Conservation (phyloP, 2,888 invertebrate genomes). For the Cheilosia vernalis region DNA sequence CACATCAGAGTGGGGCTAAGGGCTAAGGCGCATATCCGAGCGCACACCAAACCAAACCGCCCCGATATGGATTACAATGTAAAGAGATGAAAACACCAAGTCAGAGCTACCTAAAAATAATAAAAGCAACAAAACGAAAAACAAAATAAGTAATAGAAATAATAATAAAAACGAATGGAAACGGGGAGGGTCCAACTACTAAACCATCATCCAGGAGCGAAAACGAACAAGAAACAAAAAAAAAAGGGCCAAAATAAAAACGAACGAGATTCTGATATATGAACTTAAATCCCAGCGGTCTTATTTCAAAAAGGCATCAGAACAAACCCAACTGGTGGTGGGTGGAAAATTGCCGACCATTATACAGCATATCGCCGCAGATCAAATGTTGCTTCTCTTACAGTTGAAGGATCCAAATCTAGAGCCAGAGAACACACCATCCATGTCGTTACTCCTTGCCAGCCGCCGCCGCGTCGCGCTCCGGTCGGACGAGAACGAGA, state of each 20-base stretch:
- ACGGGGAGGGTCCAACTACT: constrained; percentile 49
- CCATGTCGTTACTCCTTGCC: constrained; percentile 23
- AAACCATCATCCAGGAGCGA: constrained; percentile 44
- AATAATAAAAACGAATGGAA: constrained; percentile 73
- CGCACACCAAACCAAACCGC: constrained; percentile 8
- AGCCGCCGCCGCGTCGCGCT: neutral
- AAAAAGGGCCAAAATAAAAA: constrained; percentile 52
- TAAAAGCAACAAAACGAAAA: constrained; percentile 10
- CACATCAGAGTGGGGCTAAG: constrained; percentile 52
- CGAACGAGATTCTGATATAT: constrained; percentile 72
- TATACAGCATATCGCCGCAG: constrained; percentile 71
- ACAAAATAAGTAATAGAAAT: constrained; percentile 59
- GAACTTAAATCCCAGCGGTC: constrained; percentile 76
- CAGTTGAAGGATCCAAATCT: constrained; percentile 38
- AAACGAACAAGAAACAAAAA: neutral
- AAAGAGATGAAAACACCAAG: constrained; percentile 52
- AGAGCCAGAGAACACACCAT: constrained; percentile 7
- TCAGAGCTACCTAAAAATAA: constrained; percentile 53
- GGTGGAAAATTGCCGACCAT: constrained; percentile 70
- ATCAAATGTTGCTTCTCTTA: constrained; percentile 69
- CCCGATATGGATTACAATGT: constrained; percentile 61
- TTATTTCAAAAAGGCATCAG: constrained; percentile 76
- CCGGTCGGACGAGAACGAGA: constrained; percentile 14
- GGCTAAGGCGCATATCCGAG: constrained; percentile 11
- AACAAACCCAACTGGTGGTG: constrained; percentile 67